Base-by-base conservation (phyloP, 1,140 invertebrate species). In the Acromyrmex echinatior region DNA sequence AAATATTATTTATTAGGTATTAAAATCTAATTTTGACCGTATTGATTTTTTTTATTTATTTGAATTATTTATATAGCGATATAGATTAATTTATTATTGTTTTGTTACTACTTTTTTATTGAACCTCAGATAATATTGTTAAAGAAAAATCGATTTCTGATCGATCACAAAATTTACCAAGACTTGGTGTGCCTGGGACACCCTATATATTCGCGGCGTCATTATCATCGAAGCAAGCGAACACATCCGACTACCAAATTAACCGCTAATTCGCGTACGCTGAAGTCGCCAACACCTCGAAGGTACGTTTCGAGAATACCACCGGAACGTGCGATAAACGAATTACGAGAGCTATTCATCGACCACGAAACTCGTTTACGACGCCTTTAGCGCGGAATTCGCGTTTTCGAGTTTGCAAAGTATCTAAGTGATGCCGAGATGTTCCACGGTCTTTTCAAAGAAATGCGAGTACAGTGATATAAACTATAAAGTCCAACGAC, bases 251-350 rank as follows among this genome's bases (percentile, higher is more conserved):
- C 65, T 68, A 62, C 39, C 62, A 66, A 78, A 89, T 89, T 86
- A 90, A 89, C 77, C 78, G 45, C 81, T 88, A 88, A 88, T 88
- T 88, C 56, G 63, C 77, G 62, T 58, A 65, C 63, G 74, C 74
- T 63, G 35, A 80, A 65, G 78, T 63, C 45, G 31, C 74, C 86
- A 74, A 78, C 58, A 80, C 51, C 60, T 31, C 80, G 63, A 90
- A 86, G 80, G 65, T 76, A 71, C 53, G 79, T 70, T 71, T 71
- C 65, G 31, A 70, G 65, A 35, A 81, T 81, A 81, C 77, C 63
- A 62, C 49, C 76, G 68, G 35, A 18, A 66, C n/a, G 80, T 71
- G 73, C 71, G 84, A 88, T 91, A 87, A 92, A 91, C 88, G 88
- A 89, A 91, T 91, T 90, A 91, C 74, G 71, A 49, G 68, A 76